A percentile compares a stretch with the other conserved stretches of the same genome.
Evolutionary conservation across 64 coral and sea anemone genomes (phyloP).

Genomic region (Hydrozoanthus tunicans): DNA sequence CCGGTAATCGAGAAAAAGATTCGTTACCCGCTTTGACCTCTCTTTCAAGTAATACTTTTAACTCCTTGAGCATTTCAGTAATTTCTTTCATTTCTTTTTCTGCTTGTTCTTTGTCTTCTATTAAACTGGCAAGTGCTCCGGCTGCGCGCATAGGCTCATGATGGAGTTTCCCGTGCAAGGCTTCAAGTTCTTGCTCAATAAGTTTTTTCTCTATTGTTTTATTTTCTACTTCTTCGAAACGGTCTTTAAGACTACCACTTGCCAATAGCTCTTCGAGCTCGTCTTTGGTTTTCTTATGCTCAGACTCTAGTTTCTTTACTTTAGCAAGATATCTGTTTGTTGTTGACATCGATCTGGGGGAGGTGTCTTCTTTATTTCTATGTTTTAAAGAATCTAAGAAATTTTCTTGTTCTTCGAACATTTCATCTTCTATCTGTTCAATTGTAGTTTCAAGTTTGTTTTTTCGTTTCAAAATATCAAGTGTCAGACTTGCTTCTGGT

Average conservation of each 20-base stretch:
- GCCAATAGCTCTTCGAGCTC: slow-evolving; percentile 6
- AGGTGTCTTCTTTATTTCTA: slow-evolving; percentile 48
- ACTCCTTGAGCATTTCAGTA: background rate
- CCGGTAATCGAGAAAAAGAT: background rate
- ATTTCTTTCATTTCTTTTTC: slow-evolving; percentile 13
- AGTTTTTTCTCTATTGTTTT: slow-evolving; percentile 46
- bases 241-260: slow-evolving; percentile 24
- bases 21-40: slow-evolving; percentile 11
- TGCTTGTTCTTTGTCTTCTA: slow-evolving; percentile 45
- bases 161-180: slow-evolving; percentile 44
- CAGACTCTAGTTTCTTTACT: slow-evolving; percentile 9
- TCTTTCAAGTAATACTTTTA: slow-evolving; percentile 16
- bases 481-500: background rate
- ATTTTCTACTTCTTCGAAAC: slow-evolving; percentile 25
- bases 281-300: slow-evolving; percentile 27
- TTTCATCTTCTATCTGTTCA: slow-evolving; percentile 37
- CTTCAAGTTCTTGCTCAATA: slow-evolving; percentile 49
- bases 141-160: slow-evolving; percentile 55
- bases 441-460: slow-evolving; percentile 14
- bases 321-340: background rate
- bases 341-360: background rate
- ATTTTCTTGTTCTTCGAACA: slow-evolving; percentile 60
- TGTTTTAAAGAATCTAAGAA: slow-evolving; percentile 58
- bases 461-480: slow-evolving; percentile 27
- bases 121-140: slow-evolving; percentile 19